Conservation (phyloP, 2,797 vertebrate species). For the Microctenopoma steveboyesi region DNA sequence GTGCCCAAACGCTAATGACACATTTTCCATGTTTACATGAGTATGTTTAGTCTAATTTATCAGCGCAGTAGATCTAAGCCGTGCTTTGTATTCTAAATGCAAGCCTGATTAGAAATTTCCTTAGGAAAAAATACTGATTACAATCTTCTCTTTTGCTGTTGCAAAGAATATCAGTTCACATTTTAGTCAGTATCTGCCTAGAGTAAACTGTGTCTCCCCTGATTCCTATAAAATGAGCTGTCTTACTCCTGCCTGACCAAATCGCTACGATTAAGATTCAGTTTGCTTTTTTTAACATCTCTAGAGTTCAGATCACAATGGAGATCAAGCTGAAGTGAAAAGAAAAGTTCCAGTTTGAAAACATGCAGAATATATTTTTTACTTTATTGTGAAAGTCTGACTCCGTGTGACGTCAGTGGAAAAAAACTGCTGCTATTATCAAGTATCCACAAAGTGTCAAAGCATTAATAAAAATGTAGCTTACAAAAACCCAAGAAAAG, state of each 20-base stretch:
- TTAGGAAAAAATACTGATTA: constrained; percentile 19
- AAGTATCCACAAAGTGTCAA: constrained; percentile 29
- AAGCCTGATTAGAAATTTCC: constrained; percentile 25
- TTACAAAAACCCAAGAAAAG: constrained; percentile 26
- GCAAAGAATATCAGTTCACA: not conserved
- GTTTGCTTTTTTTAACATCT: constrained; percentile 11
- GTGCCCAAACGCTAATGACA: constrained; percentile 14
- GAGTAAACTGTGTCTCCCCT: not conserved
- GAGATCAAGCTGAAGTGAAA: not conserved
- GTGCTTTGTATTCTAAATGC: constrained; percentile 21
- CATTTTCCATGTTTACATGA: constrained; percentile 33
- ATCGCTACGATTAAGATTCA: not conserved
- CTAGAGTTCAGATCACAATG: constrained; percentile 9
- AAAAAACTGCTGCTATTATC: constrained; percentile 3
- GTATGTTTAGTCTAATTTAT: constrained; percentile 37
- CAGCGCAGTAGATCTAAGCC: constrained; percentile 34
- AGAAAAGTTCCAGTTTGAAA: not conserved
- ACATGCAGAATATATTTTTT: not conserved
- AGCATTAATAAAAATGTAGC: constrained; percentile 17
- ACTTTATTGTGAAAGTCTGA: constrained; percentile 3
- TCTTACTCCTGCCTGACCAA: constrained; percentile 1
- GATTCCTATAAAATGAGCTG: constrained; percentile 3
- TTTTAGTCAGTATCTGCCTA: not conserved
- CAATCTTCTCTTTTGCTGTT: constrained; percentile 16
- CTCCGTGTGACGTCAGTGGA: not conserved